Evolutionary conservation across 2,888 invertebrate species (phyloP).

Genomic region (Mythimna impura): DNA sequence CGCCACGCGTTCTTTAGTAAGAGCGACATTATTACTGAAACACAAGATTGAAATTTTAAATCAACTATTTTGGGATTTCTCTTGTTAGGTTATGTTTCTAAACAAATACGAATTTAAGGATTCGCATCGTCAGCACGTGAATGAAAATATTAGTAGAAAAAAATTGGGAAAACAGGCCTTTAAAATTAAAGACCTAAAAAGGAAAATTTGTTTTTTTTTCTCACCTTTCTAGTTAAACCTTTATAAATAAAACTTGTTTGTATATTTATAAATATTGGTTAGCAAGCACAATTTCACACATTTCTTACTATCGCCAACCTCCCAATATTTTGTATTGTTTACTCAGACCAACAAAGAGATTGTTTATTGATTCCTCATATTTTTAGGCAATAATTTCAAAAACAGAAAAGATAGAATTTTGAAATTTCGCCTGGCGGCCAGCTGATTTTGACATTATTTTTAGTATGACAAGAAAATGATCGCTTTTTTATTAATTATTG

Average conservation of each 20-base stretch:
- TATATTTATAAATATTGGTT: too few species aligned
- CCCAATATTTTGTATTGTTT: slow-evolving; percentile 19
- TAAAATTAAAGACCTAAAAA: neutral
- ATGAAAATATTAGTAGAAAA: neutral
- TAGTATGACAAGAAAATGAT: slow-evolving; percentile 16
- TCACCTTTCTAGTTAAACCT: slow-evolving; percentile 32
- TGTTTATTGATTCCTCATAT: neutral
- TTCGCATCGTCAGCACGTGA: neutral
- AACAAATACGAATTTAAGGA: neutral
- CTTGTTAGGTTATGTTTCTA: slow-evolving; percentile 39
- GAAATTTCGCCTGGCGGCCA: slow-evolving; percentile 62
- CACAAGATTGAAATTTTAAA: neutral
- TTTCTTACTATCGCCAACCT: slow-evolving; percentile 3
- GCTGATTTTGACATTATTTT: slow-evolving; percentile 62
- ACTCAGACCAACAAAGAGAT: too few species aligned
- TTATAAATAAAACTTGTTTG: too few species aligned
- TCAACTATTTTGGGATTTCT: too few species aligned
- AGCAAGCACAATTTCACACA: slow-evolving; percentile 14
- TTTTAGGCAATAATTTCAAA: slow-evolving; percentile 32
- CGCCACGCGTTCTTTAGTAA: slow-evolving; percentile 78
- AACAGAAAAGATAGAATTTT: slow-evolving; percentile 57
- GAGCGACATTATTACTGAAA: slow-evolving; percentile 75
- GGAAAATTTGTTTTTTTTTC: slow-evolving; percentile 6
- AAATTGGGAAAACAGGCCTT: neutral
- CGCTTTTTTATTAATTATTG: too few species aligned